Percentiles rank a stretch among this genome's conserved stretches.
Conservation (phyloP, 2,888 invertebrate species). For the Rhyacophila evoluta region DNA sequence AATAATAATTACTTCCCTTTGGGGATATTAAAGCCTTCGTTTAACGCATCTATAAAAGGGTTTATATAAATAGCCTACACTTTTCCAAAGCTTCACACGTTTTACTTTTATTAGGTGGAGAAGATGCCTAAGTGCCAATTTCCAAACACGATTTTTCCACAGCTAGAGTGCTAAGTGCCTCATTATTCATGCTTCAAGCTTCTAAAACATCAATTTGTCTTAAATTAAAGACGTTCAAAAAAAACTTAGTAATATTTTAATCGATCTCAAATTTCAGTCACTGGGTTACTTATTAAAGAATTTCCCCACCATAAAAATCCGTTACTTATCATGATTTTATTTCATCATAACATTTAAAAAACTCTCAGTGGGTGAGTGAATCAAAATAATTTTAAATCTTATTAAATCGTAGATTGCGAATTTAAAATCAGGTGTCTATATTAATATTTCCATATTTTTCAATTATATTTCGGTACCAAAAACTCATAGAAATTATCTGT, state of each 20-base stretch:
- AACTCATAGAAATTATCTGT: too few species aligned
- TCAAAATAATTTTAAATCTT: too few species aligned
- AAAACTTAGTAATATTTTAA: background rate
- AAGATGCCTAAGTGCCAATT: constrained; percentile 10
- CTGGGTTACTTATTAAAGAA: too few species aligned
- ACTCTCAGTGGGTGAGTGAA: too few species aligned
- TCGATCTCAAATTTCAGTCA: background rate
- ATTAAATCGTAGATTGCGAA: too few species aligned
- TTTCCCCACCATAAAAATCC: too few species aligned
- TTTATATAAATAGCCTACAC: constrained; percentile 9
- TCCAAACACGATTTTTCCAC: constrained; percentile 10
- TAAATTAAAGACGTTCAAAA: background rate
- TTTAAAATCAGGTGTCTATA: too few species aligned
- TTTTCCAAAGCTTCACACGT: constrained; percentile 3
- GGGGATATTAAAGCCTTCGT: background rate
- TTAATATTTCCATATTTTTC: too few species aligned
- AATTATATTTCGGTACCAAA: too few species aligned
- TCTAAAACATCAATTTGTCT: background rate
- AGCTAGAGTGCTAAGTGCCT: background rate
- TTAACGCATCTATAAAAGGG: background rate
- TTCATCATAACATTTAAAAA: too few species aligned
- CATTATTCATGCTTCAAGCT: background rate
- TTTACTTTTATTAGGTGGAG: constrained; percentile 3
- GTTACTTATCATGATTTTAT: too few species aligned
- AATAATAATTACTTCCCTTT: too few species aligned